A percentile compares a stretch with the other conserved stretches of the same genome.
Conservation (phyloP, 2,888 invertebrate species). For the Lagria hirta region DNA sequence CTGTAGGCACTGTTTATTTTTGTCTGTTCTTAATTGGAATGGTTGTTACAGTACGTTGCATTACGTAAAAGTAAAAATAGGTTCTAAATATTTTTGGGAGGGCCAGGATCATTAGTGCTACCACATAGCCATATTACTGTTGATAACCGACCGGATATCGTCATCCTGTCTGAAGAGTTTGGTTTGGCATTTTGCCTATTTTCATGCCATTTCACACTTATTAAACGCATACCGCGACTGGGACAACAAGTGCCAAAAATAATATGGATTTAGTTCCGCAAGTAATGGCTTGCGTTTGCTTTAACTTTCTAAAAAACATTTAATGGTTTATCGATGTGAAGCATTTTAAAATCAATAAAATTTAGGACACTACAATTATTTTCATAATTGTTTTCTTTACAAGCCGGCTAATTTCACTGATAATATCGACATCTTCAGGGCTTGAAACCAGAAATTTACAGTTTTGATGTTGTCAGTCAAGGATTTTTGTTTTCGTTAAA, state of each 20-base stretch:
- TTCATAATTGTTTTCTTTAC: too few species aligned
- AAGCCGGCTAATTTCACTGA: too few species aligned
- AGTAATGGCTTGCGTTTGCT: too few species aligned
- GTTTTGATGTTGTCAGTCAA: too few species aligned
- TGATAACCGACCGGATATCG: slow-evolving; percentile 22
- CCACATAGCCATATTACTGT: slow-evolving; percentile 6
- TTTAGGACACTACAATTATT: too few species aligned
- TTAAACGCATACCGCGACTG: slow-evolving; percentile 2
- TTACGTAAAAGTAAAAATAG: slow-evolving; percentile 20
- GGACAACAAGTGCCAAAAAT: slow-evolving; percentile 12
- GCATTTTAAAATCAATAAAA: too few species aligned
- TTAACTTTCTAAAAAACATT: too few species aligned
- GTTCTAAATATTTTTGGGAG: slow-evolving; percentile 16
- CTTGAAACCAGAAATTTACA: too few species aligned
- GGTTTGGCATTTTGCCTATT: slow-evolving; percentile 14
- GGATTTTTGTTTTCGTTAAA: too few species aligned
- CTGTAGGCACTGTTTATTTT: slow-evolving; percentile 15
- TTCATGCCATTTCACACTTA: slow-evolving; percentile 10
- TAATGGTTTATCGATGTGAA: too few species aligned
- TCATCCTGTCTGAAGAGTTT: slow-evolving; percentile 22
- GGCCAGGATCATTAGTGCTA: slow-evolving; percentile 14
- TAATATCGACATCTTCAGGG: too few species aligned
- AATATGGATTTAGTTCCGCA: too few species aligned
- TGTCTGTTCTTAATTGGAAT: slow-evolving; percentile 16
- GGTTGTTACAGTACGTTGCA: slow-evolving; percentile 6